phyloP scores from a whole-genome alignment of 2,888 invertebrate species.

The Hipparchia sbordonii region DNA sequence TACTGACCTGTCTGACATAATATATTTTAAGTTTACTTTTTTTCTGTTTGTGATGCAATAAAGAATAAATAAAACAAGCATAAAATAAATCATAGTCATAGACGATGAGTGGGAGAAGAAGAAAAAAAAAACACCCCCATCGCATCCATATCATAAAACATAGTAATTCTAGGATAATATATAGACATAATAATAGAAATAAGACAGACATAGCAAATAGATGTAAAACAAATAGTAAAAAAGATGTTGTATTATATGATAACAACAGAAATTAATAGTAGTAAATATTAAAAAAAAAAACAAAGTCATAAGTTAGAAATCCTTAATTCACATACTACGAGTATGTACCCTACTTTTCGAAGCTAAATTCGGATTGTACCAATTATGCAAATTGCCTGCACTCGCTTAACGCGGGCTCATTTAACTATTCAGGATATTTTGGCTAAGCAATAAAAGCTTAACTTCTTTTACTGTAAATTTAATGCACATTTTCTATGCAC shows the following conservation, averaged over 20 bases:
- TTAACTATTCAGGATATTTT: conserved; percentile 32
- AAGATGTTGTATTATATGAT: no score
- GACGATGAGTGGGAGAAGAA: no score
- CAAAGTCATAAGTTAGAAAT: neutral
- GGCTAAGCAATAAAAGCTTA: conserved; percentile 25
- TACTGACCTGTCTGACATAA: no score
- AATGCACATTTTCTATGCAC: conserved; percentile 8
- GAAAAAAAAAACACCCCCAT: no score
- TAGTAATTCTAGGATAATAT: neutral
- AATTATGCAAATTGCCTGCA: conserved; percentile 41
- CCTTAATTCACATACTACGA: neutral
- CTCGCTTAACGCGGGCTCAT: conserved; percentile 38
- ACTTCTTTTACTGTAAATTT: conserved; percentile 20
- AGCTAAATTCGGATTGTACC: conserved; percentile 39
- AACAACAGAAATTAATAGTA: no score
- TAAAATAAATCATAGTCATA: no score
- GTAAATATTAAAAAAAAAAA: neutral
- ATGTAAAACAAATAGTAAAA: no score
- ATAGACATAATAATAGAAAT: neutral
- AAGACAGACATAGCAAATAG: no score
- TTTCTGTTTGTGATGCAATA: no score
- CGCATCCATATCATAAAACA: no score
- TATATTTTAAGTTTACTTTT: no score
- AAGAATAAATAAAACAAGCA: no score
- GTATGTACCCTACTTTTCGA: conserved; percentile 23